Base-by-base conservation (phyloP, 2,888 invertebrate species). In the Hirtodrosophila confusa region DNA sequence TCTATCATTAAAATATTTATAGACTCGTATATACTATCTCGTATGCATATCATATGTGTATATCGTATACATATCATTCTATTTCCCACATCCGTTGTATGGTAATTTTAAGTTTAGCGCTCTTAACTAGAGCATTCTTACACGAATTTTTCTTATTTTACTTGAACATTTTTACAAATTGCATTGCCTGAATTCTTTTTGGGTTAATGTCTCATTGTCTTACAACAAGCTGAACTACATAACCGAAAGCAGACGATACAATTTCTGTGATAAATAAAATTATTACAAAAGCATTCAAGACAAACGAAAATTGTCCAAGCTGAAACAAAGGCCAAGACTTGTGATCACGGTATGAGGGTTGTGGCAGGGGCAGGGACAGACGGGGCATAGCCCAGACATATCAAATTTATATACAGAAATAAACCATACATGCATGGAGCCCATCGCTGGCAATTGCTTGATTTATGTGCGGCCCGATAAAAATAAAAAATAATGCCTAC, bases 191-290 rank as follows among this genome's bases (percentile, higher is more conserved):
- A 56, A 63, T 56, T 67, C 43, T 51, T 69, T 87, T 82, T 85
- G 75, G 87, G 83, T 84, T 84, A 87, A 84, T 85, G 87, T 85
- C 78, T 83, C 75, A 82, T 84, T 87, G 80, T 82, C 78, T 75
- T 56, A 55, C 44, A 63, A 4, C 62, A 35, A 40, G n/a, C 36
- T 27, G 35, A 51, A 63, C 47, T 31, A 64, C 65, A 56, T 31
- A 56, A 57, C 45, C 62, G 68, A 61, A 60, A 48, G 75, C 75
- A 83, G 80, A 78, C 69, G 88, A 86, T 88, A 76, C 80, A 84
- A 78, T 84, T 77, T 84, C 63, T 48, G 78, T 67, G 86, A 86
- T 86, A 88, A 84, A 88, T 73, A 80, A 86, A 80, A 84, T 86
- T 79, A 88, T 84, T 79, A 86, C 79, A 78, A 75, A 75, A 75